phyloP scores from a whole-genome alignment of 1,140 invertebrate species.

The Aphis gossypii region DNA sequence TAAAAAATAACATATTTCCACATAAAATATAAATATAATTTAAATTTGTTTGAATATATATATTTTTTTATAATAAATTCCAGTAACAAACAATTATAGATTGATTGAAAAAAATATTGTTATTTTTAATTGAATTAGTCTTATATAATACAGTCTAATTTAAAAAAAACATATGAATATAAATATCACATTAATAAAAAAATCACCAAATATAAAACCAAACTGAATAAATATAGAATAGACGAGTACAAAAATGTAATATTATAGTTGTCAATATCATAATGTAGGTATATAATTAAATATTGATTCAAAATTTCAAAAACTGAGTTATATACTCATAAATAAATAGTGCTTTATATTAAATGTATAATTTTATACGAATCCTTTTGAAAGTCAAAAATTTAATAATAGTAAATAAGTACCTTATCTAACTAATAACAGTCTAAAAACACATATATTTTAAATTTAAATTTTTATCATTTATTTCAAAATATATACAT shows the following conservation, averaged over 20 bases:
- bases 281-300: background rate
- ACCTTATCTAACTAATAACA: background rate
- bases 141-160: background rate
- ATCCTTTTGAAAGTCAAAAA: background rate
- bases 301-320: background rate
- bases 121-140: background rate
- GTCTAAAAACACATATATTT: background rate
- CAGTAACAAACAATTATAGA: background rate
- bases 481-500: background rate
- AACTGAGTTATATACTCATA: background rate
- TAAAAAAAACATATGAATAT: background rate
- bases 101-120: background rate
- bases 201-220: background rate
- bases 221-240: background rate
- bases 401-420: background rate
- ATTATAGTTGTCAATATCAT: background rate
- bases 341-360: background rate
- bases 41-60: background rate
- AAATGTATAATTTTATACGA: background rate
- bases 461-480: background rate
- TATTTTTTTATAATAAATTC: conserved; percentile 9
- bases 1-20: background rate
- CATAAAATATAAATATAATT: too few relatives aligned
- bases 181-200: background rate
- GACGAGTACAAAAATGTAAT: background rate